A percentile compares a stretch with the other conserved stretches of the same genome.
phyloP scores from a whole-genome alignment of 2,113 vertebrate species.

The Hymenochirus boettgeri region DNA sequence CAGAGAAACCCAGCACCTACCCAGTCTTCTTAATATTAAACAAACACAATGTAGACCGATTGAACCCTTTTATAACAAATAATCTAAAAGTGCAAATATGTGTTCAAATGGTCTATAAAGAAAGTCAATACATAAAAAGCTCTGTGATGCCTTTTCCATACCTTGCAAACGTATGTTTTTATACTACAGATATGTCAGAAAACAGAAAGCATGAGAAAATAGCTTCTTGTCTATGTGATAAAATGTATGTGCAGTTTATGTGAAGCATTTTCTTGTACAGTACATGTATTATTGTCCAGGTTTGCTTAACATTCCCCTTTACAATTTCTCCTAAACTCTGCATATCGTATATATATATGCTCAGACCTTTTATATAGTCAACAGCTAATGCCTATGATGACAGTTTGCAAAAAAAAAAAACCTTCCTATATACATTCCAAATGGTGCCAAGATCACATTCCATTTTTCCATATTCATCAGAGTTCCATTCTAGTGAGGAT shows the following conservation, averaged over 20 bases:
- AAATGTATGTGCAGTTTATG: conserved; percentile 16
- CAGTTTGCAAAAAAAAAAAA: background rate
- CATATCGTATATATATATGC: no score
- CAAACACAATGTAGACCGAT: conserved; percentile 42
- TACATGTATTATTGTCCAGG: conserved; percentile 3
- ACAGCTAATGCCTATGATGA: background rate
- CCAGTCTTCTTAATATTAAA: conserved; percentile 71
- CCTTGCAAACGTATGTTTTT: conserved; percentile 41
- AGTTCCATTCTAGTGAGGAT: no score
- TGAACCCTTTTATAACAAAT: background rate
- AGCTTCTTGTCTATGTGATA: conserved; percentile 12
- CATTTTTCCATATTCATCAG: no score
- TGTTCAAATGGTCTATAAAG: background rate
- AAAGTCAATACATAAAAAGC: background rate
- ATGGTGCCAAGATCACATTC: background rate
- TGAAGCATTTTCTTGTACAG: conserved; percentile 9
- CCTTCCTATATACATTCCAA: background rate
- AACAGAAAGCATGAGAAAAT: conserved; percentile 24
- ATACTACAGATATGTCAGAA: conserved; percentile 6
- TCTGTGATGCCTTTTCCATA: conserved; percentile 41
- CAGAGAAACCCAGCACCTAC: conserved; percentile 61
- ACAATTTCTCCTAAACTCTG: background rate
- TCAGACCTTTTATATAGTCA: background rate
- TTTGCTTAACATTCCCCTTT: no score
- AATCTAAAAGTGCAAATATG: background rate